Conservation (phyloP, 2,113 vertebrate genomes). For the Ciconia maguari region DNA sequence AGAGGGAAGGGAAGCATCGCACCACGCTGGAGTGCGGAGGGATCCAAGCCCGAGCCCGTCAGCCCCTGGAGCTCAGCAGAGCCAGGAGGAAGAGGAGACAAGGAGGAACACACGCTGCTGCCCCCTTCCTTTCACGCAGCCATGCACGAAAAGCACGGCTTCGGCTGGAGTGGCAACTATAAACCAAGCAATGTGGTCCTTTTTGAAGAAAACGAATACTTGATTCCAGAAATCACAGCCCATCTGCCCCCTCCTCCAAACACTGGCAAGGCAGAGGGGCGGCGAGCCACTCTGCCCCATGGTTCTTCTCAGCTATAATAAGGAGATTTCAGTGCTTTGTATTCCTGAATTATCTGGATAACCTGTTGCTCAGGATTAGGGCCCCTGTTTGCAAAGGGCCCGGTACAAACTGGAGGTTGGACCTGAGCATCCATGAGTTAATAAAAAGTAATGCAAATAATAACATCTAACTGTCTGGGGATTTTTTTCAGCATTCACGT, state of each 20-base stretch:
- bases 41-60: neutral
- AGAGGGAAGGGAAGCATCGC: neutral
- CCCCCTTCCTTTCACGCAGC: neutral
- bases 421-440: neutral
- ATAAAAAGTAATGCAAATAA: neutral
- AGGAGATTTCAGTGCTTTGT: neutral
- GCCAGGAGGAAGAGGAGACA: neutral
- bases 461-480: rapidly evolving
- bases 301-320: rapidly evolving
- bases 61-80: neutral
- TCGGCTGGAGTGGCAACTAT: neutral
- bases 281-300: neutral
- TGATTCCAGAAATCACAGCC: neutral
- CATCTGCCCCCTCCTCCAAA: neutral
- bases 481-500: rapidly evolving
- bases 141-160: neutral
- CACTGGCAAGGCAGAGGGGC: neutral
- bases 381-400: neutral
- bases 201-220: neutral
- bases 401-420: neutral
- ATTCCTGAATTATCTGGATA: neutral
- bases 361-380: neutral
- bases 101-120: neutral
- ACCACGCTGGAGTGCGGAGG: rapidly evolving
- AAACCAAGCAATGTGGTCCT: neutral